Evolutionary conservation across 2,797 vertebrate species (phyloP).

Genomic region (Salarias fasciatus): DNA sequence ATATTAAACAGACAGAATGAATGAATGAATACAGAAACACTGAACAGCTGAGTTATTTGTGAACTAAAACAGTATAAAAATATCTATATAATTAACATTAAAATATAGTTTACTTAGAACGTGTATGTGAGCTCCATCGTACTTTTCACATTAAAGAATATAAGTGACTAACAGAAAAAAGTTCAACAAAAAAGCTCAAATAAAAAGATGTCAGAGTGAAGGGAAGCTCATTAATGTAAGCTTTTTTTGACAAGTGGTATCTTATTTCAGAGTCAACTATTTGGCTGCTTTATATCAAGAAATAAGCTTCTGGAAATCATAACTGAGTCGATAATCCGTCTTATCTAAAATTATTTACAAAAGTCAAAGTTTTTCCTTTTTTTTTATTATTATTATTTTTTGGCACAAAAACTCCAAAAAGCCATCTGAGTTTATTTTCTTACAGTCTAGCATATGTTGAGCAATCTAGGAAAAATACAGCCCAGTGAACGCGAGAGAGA

Average conservation of each 20-base stretch:
- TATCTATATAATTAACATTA: too few species aligned
- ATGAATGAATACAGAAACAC: too few species aligned
- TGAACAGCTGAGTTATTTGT: too few species aligned
- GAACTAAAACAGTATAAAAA: too few species aligned
- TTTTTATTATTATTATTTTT: conserved; percentile 5
- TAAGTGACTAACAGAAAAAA: conserved; percentile 50
- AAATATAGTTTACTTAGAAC: too few species aligned
- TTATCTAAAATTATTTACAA: conserved; percentile 23
- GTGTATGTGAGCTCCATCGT: too few species aligned
- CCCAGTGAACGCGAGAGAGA: too few species aligned
- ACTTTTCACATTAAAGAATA: too few species aligned
- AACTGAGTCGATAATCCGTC: conserved; percentile 8
- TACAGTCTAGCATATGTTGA: too few species aligned
- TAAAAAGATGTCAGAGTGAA: conserved; percentile 64
- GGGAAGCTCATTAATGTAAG: conserved; percentile 42
- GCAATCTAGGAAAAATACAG: too few species aligned
- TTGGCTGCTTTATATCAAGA: conserved; percentile 65
- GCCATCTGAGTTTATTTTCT: too few species aligned
- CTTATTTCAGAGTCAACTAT: conserved; percentile 48
- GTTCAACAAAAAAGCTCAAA: conserved; percentile 85
- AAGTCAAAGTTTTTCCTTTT: conserved; percentile 2
- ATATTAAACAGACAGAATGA: too few species aligned
- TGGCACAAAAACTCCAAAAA: not conserved
- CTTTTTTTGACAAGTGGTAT: conserved; percentile 52
- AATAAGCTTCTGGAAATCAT: conserved; percentile 24